These are phyloP conservation scores for Frankliniella intonsa DNA, from an alignment of 2,888 invertebrate species.

Conservation along the genomic window DNA sequence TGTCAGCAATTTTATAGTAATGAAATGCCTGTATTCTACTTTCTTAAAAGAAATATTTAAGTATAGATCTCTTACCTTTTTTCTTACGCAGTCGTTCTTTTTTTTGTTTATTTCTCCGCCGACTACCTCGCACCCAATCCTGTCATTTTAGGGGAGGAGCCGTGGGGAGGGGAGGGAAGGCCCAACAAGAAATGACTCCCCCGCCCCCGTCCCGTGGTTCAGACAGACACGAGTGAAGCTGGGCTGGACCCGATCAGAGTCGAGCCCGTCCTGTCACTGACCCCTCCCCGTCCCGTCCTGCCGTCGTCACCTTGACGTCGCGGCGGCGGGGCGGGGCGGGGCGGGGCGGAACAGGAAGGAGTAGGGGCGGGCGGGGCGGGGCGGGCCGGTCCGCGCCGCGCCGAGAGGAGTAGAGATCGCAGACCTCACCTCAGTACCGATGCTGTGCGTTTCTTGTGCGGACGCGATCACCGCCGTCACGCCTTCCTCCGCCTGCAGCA, in stretches of 20 bases:
- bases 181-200: background rate
- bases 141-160: background rate
- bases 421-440: no score
- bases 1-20: background rate
- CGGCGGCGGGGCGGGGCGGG: conserved; percentile 18
- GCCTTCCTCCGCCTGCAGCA: no score
- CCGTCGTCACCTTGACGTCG: conserved; percentile 19
- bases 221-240: no score
- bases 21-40: background rate
- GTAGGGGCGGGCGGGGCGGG: background rate
- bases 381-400: background rate
- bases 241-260: no score
- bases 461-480: no score
- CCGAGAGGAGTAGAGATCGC: no score
- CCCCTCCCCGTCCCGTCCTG: background rate
- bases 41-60: background rate
- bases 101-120: no score
- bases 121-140: background rate
- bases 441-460: no score
- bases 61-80: background rate
- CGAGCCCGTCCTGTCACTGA: background rate
- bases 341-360: background rate
- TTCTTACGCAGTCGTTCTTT: no score
- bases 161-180: background rate
- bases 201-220: no score